Base-by-base conservation (phyloP, 1,140 invertebrate species). In the Sesamia nonagrioides region DNA sequence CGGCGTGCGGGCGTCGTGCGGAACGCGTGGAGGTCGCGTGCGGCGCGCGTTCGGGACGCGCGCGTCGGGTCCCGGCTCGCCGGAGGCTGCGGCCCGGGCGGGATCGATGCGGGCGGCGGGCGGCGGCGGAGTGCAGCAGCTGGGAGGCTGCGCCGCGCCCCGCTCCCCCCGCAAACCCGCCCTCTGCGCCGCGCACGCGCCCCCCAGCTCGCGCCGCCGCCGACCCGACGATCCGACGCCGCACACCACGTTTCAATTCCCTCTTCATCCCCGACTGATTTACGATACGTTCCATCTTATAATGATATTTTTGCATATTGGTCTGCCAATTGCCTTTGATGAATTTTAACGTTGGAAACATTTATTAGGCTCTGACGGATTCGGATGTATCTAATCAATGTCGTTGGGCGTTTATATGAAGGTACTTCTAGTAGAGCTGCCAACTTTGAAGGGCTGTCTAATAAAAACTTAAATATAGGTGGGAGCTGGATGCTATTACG, bases 31-130 rank as follows among this genome's bases (percentile, higher is more conserved):
- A 68, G 73, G 5, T 81, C 84, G 86, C 86, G 89, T 86, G 86
- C 84, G 81, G 86, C 80, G 90, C 87, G 89, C 86, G 85, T 63
- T 85, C 82, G 84, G 84, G 83, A 76, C 81, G 88, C 84, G 89
- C 89, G 86, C 80, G 85, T 86, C 84, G 75, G 80, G 82, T 82
- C 83, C 85, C 88, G 85, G 84, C 84, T 83, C 80, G 85, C 83
- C 83, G 86, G 85, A 86, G 83, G 87, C 85, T 86, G 84, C 86
- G 81, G 81, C 89, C 88, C 90, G 89, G 90, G 89, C 87, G 87
- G 89, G 90, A 91, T 93, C 92, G 92, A 93, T 93, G 91, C 92
- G 92, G 90, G 92, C 92, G 88, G 92, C 92, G 89, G 88, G 91
- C 89, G 90, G 87, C 88, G 88, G 91, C 88, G 90, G 92, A 91